Evolutionary conservation across 2,888 invertebrate species (phyloP).

Genomic region (Drosophila falleni): DNA sequence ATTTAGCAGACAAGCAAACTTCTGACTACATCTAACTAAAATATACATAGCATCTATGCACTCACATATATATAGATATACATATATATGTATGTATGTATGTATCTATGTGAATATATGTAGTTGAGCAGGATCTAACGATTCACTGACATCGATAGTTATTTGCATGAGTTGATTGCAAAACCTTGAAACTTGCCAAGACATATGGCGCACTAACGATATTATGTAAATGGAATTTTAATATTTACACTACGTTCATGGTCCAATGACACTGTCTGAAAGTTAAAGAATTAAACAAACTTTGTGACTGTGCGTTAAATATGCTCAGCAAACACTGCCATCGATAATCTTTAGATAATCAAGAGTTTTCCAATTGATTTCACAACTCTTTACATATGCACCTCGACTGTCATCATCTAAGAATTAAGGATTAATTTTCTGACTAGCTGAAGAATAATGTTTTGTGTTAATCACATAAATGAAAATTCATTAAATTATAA

Average conservation of each 20-base stretch:
- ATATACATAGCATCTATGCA: too few relatives aligned
- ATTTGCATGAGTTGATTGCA: conserved; percentile 76
- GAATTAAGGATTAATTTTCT: background rate
- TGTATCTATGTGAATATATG: background rate
- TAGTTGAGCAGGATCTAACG: conserved; percentile 12
- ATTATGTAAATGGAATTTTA: conserved; percentile 60
- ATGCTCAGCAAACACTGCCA: background rate
- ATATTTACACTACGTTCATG: conserved; percentile 23
- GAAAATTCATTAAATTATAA: too few relatives aligned
- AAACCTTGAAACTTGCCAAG: conserved; percentile 66
- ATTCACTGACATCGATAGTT: conserved; percentile 60
- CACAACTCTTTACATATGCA: background rate
- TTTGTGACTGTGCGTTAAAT: background rate
- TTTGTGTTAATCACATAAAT: too few relatives aligned
- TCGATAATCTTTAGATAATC: background rate
- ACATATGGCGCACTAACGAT: conserved; percentile 52
- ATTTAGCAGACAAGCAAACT: conserved; percentile 59
- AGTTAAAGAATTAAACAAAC: conserved; percentile 3
- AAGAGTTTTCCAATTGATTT: background rate
- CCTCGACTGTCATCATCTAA: background rate
- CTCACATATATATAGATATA: too few relatives aligned
- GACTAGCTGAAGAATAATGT: background rate
- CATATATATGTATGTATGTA: background rate
- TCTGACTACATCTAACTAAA: conserved; percentile 19
- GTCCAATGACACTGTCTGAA: conserved; percentile 13